Evolutionary conservation across 2,797 vertebrate genomes (phyloP).

Genomic region (Labeo calbasu): DNA sequence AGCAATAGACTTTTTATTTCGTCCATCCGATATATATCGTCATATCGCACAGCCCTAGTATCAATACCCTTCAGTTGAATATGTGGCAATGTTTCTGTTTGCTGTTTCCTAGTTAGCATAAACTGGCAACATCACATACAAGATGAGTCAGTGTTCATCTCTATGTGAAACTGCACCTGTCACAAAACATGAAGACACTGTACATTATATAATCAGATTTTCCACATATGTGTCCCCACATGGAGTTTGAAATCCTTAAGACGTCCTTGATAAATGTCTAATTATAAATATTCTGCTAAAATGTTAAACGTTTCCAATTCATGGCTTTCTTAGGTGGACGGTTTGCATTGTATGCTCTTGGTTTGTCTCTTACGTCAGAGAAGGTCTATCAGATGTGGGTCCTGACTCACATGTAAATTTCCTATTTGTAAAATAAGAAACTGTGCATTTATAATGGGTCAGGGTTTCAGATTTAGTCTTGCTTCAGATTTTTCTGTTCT

Average conservation of each 20-base stretch:
- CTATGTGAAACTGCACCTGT: not conserved
- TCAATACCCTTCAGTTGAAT: not conserved
- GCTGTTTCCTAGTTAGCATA: not conserved
- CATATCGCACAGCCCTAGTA: not conserved
- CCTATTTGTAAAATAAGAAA: not conserved
- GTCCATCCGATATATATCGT: too few species aligned
- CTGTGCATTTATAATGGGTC: not conserved
- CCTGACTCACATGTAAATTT: not conserved
- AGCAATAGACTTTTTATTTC: too few species aligned
- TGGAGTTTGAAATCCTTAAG: not conserved
- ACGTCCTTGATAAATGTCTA: not conserved
- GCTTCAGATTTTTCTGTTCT: not conserved
- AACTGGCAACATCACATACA: not conserved
- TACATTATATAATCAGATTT: not conserved
- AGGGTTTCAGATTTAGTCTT: not conserved
- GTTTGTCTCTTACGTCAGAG: not conserved
- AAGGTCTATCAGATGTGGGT: not conserved
- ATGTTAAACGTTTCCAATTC: not conserved
- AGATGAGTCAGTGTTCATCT: not conserved
- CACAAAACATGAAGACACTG: not conserved
- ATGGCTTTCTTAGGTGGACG: not conserved
- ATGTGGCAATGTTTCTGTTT: not conserved
- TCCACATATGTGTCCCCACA: not conserved
- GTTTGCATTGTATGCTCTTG: not conserved
- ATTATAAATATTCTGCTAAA: not conserved